These are phyloP conservation scores for Papilio helenus DNA, from an alignment of 1,140 invertebrate species.

Conservation along the genomic window DNA sequence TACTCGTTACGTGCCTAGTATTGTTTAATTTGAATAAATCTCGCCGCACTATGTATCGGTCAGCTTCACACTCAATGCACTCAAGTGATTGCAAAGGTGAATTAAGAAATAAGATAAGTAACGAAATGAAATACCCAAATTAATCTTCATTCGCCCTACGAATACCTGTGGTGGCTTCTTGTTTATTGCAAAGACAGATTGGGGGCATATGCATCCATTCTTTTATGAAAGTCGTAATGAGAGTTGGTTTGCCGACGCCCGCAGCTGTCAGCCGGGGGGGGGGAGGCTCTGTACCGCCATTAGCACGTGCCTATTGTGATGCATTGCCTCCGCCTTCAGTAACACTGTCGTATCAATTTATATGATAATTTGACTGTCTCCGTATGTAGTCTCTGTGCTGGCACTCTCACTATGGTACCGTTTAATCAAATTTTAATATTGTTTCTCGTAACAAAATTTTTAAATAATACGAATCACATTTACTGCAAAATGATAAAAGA, in stretches of 20 bases:
- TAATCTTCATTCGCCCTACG: neutral
- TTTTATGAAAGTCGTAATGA: neutral
- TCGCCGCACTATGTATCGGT: no score
- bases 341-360: neutral
- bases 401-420: neutral
- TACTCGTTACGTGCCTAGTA: neutral
- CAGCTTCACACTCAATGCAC: no score
- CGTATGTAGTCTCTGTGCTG: neutral
- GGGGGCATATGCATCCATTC: neutral
- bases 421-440: slow-evolving; percentile 5
- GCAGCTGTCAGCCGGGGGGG: no score
- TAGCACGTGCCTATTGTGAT: slow-evolving; percentile 9
- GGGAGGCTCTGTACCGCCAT: neutral
- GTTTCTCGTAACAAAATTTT: neutral
- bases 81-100: no score
- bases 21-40: no score
- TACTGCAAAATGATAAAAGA: neutral
- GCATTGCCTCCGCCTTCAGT: neutral
- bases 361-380: slow-evolving; percentile 8
- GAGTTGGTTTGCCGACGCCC: neutral
- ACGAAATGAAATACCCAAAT: neutral
- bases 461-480: no score
- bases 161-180: neutral
- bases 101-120: no score
- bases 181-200: neutral